Evolutionary conservation across 2,797 vertebrate species (phyloP), one percentile per base, ranked within the genome.

Genomic region (Pangasius djambal): DNA sequence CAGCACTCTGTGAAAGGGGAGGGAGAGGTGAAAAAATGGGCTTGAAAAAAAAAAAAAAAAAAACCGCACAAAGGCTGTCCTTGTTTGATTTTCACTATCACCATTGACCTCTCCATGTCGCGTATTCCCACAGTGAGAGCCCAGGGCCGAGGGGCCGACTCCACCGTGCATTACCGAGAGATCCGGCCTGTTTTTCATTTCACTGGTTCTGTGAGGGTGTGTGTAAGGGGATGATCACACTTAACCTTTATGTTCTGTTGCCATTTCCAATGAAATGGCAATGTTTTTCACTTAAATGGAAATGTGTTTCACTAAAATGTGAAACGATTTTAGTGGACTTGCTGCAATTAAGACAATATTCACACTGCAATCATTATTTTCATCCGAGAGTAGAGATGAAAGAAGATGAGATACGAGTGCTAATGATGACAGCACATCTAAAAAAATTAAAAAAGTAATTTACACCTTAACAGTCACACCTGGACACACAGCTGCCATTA

Each of bases 61-160:
- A 44, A 40, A 40, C 0, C 13, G 52, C 93, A 95, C 95, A 95
- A 95, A 95, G 94, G 93, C 88, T 28, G 86, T 92, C 94, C 94
- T 96, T 96, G 95, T 96, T 95, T 95, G 93, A 93, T 92, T 91
- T 92, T 89, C 69, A 89, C 92, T 95, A 94, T 95, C 94, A 86
- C 92, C 91, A 91, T 93, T 94, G 94, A 94, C 94, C 93, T 88
- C 91, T 87, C 92, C 93, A 91, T 94, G 93, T 89, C 94, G 93
- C 94, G 91, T 94, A 94, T 95, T 95, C 93, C 91, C 91, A 93
- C 92, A 93, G 86, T 93, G 94, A 96, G 93, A 92, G 92, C 94
- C 91, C 91, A 44, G 94, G 93, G 92, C 90, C 93, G 95, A 92
- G 93, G 89, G 94, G 90, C 91, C 31, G 83, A 70, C 83, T 70